These are phyloP conservation scores for Montipora capitata DNA, from an alignment of 92 coral and sea anemone genomes.

Conservation along the genomic window DNA sequence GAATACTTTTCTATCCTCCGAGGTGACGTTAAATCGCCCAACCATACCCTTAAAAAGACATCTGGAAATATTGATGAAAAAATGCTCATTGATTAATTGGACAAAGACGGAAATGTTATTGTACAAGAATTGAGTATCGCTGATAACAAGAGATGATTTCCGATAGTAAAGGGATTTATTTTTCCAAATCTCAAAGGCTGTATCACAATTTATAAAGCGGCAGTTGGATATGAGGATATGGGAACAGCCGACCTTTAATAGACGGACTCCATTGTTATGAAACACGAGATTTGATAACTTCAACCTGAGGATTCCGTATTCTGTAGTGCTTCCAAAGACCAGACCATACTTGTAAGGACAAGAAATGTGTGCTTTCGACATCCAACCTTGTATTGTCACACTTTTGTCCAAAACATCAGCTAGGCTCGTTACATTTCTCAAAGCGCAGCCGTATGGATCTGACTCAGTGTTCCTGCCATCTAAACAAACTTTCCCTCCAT, in stretches of 20 bases:
- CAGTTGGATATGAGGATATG: slow-evolving; percentile 1
- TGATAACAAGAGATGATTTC: background rate
- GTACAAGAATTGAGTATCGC: slow-evolving; percentile 11
- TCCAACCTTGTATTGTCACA: slow-evolving; percentile 8
- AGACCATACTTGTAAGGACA: background rate
- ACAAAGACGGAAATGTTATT: background rate
- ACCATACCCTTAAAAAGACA: slow-evolving; percentile 20
- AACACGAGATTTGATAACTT: slow-evolving; percentile 22
- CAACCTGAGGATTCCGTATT: background rate
- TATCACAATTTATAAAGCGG: background rate
- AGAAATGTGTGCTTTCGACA: slow-evolving; percentile 5
- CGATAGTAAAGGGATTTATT: background rate
- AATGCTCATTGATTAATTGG: background rate
- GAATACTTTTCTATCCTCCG: background rate
- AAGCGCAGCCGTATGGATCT: slow-evolving; percentile 28
- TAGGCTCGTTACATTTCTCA: too few species aligned
- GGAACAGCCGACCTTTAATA: background rate
- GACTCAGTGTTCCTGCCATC: slow-evolving; percentile 24
- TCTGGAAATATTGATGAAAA: slow-evolving; percentile 2
- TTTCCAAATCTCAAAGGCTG: background rate
- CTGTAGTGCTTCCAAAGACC: too few species aligned
- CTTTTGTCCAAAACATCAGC: background rate
- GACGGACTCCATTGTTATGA: background rate
- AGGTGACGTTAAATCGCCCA: background rate
- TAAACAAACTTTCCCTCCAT: slow-evolving; percentile 36